phyloP scores from a whole-genome alignment of 2,888 invertebrate genomes.

The Zele albiditarsus region DNA sequence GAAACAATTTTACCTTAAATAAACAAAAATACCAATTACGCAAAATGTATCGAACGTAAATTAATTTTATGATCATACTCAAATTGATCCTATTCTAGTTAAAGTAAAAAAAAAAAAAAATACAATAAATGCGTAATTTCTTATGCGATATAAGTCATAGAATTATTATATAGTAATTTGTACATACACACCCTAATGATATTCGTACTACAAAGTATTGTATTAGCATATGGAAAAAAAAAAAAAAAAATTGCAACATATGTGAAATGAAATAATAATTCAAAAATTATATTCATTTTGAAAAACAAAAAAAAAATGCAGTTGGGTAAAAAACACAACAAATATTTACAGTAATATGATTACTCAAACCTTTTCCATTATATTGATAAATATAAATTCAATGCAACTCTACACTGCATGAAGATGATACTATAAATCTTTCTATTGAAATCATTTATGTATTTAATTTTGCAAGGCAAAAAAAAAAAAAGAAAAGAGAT shows the following conservation, averaged over 20 bases:
- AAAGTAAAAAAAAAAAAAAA: slow-evolving; percentile 18
- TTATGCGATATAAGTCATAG: slow-evolving; percentile 38
- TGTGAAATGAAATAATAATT: slow-evolving; percentile 21
- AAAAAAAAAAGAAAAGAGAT: background rate
- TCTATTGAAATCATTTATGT: background rate
- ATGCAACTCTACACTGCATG: no score
- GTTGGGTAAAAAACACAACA: slow-evolving; percentile 1
- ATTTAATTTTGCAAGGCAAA: background rate
- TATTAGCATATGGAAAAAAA: slow-evolving; percentile 3
- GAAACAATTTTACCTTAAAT: slow-evolving; percentile 27
- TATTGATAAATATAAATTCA: background rate
- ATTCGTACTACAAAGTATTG: slow-evolving; percentile 37
- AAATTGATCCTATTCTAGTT: slow-evolving; percentile 18
- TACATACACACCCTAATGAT: slow-evolving; percentile 48
- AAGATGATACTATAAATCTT: background rate
- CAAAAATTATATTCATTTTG: slow-evolving; percentile 29
- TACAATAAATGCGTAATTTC: slow-evolving; percentile 28
- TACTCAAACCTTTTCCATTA: background rate
- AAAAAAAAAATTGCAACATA: slow-evolving; percentile 15
- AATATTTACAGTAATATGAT: background rate
- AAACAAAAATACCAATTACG: background rate
- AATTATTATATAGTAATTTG: slow-evolving; percentile 40
- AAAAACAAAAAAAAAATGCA: slow-evolving; percentile 26
- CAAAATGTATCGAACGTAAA: slow-evolving; percentile 34
- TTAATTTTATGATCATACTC: slow-evolving; percentile 1